Conservation (phyloP, 2,888 invertebrate species). For the Agelastica alni region DNA sequence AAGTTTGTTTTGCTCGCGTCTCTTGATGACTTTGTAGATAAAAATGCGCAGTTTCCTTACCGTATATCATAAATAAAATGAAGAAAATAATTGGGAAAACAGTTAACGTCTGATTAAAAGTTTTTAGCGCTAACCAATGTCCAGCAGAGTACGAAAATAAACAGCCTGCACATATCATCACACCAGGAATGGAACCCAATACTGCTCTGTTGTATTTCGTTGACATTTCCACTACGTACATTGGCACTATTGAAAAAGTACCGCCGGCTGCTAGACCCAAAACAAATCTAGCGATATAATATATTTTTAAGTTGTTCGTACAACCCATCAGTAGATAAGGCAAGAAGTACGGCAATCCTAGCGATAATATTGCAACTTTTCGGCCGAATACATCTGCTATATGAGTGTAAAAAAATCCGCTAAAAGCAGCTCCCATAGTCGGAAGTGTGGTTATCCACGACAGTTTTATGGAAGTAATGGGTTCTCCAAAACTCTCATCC, state of each 20-base stretch:
- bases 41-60: slow-evolving; percentile 75
- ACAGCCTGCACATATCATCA: slow-evolving; percentile 70
- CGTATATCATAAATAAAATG: slow-evolving; percentile 74
- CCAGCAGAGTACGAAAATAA: slow-evolving; percentile 73
- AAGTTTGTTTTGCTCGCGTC: slow-evolving; percentile 66
- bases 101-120: slow-evolving; percentile 64
- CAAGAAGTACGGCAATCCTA: slow-evolving; percentile 68
- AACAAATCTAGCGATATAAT: slow-evolving; percentile 59
- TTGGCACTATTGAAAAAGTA: slow-evolving; percentile 75
- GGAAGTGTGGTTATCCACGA: slow-evolving; percentile 61
- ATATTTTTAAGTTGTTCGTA: slow-evolving; percentile 57
- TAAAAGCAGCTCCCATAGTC: slow-evolving; percentile 60
- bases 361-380: slow-evolving; percentile 67
- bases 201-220: slow-evolving; percentile 79
- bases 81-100: slow-evolving; percentile 58
- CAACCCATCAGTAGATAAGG: slow-evolving; percentile 71
- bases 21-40: slow-evolving; percentile 64
- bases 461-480: slow-evolving; percentile 46
- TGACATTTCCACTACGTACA: slow-evolving; percentile 86
- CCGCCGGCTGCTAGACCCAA: slow-evolving; percentile 70
- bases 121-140: slow-evolving; percentile 69
- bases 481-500: slow-evolving; percentile 3
- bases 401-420: slow-evolving; percentile 71
- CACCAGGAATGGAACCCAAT: slow-evolving; percentile 78
- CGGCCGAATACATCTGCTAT: slow-evolving; percentile 69